A percentile compares a stretch with the other conserved stretches of the same genome.
These are phyloP conservation scores for Eleginops maclovinus DNA, from an alignment of 2,113 vertebrate genomes.

Conservation along the genomic window DNA sequence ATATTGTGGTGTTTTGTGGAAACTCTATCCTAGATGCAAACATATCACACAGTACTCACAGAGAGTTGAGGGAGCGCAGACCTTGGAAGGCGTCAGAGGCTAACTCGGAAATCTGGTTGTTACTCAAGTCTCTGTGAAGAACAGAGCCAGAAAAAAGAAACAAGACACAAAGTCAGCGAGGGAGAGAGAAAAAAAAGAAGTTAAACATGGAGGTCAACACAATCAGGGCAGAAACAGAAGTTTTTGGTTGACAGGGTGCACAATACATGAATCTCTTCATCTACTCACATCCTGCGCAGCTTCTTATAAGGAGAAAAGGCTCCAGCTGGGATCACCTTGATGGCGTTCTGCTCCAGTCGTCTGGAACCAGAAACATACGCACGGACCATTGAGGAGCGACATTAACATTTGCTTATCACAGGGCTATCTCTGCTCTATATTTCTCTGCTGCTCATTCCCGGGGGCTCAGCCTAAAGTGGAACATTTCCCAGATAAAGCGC, in stretches of 20 bases:
- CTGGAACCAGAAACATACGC: constrained; percentile 84
- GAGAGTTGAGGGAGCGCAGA: constrained; percentile 96
- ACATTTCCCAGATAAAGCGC: constrained; percentile 66
- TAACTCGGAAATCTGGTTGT: constrained; percentile 98
- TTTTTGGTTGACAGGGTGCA: constrained; percentile 41
- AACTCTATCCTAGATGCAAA: constrained; percentile 16
- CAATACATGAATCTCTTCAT: constrained; percentile 39
- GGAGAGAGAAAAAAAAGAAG: constrained; percentile 10
- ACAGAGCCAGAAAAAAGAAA: constrained; percentile 57
- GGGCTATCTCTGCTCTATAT: constrained; percentile 46
- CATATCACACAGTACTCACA: constrained; percentile 87
- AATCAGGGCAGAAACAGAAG: constrained; percentile 17
- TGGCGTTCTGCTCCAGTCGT: constrained; percentile 98
- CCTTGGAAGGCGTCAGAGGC: constrained; percentile 97
- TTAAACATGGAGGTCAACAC: constrained; percentile 16
- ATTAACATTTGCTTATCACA: constrained; percentile 66
- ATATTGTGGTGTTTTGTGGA: background rate
- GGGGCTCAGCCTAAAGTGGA: constrained; percentile 44
- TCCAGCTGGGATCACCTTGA: constrained; percentile 96
- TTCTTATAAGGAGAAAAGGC: constrained; percentile 98
- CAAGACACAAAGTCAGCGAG: constrained; percentile 1
- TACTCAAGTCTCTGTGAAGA: constrained; percentile 93
- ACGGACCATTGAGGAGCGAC: constrained; percentile 67
- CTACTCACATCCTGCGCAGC: constrained; percentile 96
- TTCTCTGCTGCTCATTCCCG: constrained; percentile 50